Percentiles rank a stretch among this genome's conserved stretches.
Evolutionary conservation across 2,888 invertebrate genomes (phyloP).

Genomic region (Pseudoips prasinana): DNA sequence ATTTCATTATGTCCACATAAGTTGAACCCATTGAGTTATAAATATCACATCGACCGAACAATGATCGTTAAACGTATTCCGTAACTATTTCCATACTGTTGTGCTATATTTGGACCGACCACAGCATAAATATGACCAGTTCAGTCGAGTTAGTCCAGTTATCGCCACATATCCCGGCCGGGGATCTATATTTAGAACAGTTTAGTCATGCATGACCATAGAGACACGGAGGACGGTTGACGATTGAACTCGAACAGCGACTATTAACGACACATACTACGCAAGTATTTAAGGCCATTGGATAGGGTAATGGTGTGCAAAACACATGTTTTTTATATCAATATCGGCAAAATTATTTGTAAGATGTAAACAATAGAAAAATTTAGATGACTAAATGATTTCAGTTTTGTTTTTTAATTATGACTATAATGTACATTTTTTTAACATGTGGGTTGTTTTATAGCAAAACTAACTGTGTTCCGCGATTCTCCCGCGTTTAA

Average conservation of each 20-base stretch:
- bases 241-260: slow-evolving; percentile 15
- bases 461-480: too few relatives aligned
- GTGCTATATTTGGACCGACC: slow-evolving; percentile 55
- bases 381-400: too few relatives aligned
- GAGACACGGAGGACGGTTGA: slow-evolving; percentile 27
- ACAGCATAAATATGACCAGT: slow-evolving; percentile 55
- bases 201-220: slow-evolving; percentile 57
- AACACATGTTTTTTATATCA: too few relatives aligned
- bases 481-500: too few relatives aligned
- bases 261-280: too few relatives aligned
- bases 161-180: slow-evolving; percentile 57
- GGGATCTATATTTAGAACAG: slow-evolving; percentile 61
- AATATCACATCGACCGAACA: background rate
- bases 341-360: too few relatives aligned
- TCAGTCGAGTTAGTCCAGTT: slow-evolving; percentile 60
- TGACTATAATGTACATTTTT: too few relatives aligned
- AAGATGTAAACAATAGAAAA: too few relatives aligned
- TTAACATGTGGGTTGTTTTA: too few relatives aligned
- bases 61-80: slow-evolving; percentile 21
- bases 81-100: slow-evolving; percentile 36
- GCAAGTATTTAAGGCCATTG: too few relatives aligned
- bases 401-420: too few relatives aligned
- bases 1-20: slow-evolving; percentile 3
- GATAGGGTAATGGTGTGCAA: too few relatives aligned
- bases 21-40: background rate